These are phyloP conservation scores for Pogonocherus hispidulus DNA, from an alignment of 2,888 invertebrate species.

Conservation along the genomic window DNA sequence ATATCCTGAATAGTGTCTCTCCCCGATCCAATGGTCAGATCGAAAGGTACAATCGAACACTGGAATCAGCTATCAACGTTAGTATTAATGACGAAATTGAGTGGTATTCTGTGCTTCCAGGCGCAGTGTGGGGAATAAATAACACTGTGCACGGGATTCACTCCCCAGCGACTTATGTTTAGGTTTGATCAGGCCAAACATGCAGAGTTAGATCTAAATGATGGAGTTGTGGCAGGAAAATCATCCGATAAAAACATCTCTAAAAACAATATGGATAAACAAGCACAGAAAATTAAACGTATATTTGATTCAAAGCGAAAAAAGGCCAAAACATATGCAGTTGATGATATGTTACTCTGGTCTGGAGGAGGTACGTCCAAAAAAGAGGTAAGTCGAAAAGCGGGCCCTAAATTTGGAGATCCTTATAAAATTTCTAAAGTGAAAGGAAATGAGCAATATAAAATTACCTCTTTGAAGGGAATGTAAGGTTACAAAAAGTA, in stretches of 20 bases:
- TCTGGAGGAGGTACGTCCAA: background rate
- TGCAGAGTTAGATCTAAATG: background rate
- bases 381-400: constrained; percentile 4
- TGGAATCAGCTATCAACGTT: background rate
- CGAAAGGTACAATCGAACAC: background rate
- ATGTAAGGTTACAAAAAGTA: background rate
- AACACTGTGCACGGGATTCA: background rate
- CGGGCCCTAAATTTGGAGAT: background rate
- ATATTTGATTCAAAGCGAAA: background rate
- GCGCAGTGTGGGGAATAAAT: background rate
- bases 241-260: background rate
- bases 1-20: background rate
- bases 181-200: background rate
- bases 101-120: background rate
- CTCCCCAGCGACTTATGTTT: background rate
- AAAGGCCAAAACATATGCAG: background rate
- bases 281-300: background rate
- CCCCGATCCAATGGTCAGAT: constrained; percentile 1
- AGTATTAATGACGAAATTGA: background rate
- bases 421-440: constrained; percentile 6
- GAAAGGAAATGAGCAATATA: constrained; percentile 7
- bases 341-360: constrained; percentile 9
- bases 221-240: background rate
- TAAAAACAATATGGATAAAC: background rate
- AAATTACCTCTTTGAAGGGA: background rate